Conservation (phyloP, 2,797 vertebrate genomes). For the Danio kyathit region DNA sequence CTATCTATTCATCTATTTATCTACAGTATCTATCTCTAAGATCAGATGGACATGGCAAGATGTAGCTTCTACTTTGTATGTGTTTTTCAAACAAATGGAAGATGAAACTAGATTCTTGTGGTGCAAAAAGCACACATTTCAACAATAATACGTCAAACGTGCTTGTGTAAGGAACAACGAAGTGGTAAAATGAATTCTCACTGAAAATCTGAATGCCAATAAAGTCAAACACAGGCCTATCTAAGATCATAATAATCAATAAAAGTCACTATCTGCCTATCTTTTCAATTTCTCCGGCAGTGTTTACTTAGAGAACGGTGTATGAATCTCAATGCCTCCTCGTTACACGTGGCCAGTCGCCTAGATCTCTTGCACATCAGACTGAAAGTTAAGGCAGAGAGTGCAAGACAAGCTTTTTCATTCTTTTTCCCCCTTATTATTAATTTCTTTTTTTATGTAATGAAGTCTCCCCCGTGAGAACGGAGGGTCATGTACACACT, state of each 20-base stretch:
- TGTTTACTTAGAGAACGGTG: neutral
- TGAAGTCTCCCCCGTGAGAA: slow-evolving; percentile 34
- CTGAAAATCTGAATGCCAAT: slow-evolving; percentile 5
- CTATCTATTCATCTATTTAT: too few relatives aligned
- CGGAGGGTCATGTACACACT: slow-evolving; percentile 42
- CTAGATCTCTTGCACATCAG: slow-evolving; percentile 3
- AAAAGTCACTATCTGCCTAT: slow-evolving; percentile 14
- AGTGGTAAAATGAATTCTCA: slow-evolving; percentile 3
- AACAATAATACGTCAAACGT: slow-evolving; percentile 9
- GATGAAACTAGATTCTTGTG: neutral
- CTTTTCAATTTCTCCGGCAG: slow-evolving; percentile 24
- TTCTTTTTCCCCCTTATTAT: slow-evolving; percentile 20
- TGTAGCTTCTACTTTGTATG: neutral
- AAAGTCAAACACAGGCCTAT: slow-evolving; percentile 6
- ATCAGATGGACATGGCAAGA: too few relatives aligned
- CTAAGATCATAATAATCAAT: slow-evolving; percentile 21
- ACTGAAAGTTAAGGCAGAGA: slow-evolving; percentile 8
- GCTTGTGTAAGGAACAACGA: slow-evolving; percentile 11
- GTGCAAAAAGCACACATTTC: neutral
- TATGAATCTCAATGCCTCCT: slow-evolving; percentile 14
- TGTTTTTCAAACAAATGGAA: neutral
- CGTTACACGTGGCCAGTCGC: neutral
- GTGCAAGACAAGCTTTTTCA: slow-evolving; percentile 5
- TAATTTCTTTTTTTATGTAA: slow-evolving; percentile 37
- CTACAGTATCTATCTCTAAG: too few relatives aligned